Evolutionary conservation across 2,113 vertebrate genomes (phyloP).

Genomic region (Buteo buteo): DNA sequence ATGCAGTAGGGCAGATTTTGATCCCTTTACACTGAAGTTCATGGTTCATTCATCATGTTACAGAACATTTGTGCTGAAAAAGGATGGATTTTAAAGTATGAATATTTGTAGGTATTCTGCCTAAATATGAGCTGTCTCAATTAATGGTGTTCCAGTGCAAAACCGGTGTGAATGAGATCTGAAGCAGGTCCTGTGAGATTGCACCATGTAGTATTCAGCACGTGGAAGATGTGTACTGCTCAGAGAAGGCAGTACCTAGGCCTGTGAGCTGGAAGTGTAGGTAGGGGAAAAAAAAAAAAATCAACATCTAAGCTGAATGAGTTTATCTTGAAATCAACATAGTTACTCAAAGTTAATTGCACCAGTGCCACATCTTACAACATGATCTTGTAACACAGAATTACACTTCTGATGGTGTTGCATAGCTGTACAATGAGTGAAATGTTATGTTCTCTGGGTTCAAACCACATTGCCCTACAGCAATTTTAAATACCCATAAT

Average conservation of each 20-base stretch:
- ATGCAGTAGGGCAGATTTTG: background rate
- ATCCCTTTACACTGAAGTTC: background rate
- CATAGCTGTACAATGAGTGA: background rate
- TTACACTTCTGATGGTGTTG: background rate
- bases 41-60: background rate
- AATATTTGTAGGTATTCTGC: background rate
- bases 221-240: background rate
- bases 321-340: background rate
- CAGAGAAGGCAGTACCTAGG: background rate
- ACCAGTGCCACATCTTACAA: background rate
- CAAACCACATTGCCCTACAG: background rate
- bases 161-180: background rate
- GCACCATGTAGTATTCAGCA: background rate
- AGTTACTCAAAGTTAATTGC: background rate
- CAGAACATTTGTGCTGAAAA: background rate
- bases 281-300: background rate
- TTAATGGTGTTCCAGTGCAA: background rate
- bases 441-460: background rate
- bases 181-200: background rate
- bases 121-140: background rate
- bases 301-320: background rate
- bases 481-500: background rate
- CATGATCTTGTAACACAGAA: background rate
- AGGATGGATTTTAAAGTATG: background rate
- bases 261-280: background rate